Conservation (phyloP, 2,113 vertebrate species). For the Aegotheles bennettii region DNA sequence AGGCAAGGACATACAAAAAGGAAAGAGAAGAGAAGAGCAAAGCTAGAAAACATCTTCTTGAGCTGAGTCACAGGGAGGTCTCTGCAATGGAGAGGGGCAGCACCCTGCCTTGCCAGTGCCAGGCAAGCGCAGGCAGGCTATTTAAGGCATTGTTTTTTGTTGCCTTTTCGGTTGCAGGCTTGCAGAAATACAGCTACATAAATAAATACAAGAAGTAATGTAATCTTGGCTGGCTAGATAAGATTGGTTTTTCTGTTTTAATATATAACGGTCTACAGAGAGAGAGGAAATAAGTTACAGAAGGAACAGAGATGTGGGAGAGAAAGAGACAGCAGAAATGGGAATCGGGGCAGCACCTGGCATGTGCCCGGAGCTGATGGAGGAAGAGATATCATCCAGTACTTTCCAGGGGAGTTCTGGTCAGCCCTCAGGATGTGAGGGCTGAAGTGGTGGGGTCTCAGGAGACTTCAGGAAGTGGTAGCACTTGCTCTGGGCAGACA, state of each 20-base stretch:
- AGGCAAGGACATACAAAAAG: background rate
- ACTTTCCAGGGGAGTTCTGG: background rate
- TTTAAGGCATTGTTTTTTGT: background rate
- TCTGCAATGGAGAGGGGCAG: background rate
- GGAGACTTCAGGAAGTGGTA: background rate
- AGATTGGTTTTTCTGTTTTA: background rate
- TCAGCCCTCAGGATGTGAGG: accelerated
- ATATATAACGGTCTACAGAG: background rate
- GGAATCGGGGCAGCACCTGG: background rate
- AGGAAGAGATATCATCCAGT: background rate
- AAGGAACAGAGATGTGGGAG: background rate
- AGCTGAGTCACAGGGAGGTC: background rate
- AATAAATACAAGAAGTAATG: background rate
- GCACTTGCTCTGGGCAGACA: background rate
- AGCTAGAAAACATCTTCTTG: background rate
- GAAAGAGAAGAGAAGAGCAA: background rate
- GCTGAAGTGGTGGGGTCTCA: background rate
- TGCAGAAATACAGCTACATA: background rate
- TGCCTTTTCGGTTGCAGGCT: background rate
- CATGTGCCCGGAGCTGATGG: background rate
- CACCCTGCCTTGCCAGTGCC: background rate
- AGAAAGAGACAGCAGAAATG: background rate
- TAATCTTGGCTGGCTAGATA: background rate
- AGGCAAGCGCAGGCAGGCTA: background rate
- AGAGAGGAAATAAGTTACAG: background rate